A percentile compares a stretch with the other conserved stretches of the same genome.
Evolutionary conservation across 2,888 invertebrate species (phyloP).

Genomic region (Phaonia tiefii): DNA sequence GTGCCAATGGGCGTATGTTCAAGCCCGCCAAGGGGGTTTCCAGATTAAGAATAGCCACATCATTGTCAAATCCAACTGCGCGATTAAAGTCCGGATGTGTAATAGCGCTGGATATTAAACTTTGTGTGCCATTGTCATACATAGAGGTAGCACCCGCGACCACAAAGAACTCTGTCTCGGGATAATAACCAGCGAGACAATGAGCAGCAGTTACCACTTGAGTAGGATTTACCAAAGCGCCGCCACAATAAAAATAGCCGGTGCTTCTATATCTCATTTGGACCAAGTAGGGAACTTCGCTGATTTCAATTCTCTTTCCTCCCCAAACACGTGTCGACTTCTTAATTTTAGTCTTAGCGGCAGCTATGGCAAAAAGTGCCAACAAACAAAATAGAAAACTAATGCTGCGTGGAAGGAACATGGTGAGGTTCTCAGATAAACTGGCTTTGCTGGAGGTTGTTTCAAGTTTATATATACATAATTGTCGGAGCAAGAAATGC

Average conservation of each 20-base stretch:
- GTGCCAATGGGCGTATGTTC: constrained; percentile 70
- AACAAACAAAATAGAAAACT: too few relatives aligned
- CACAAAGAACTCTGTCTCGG: neutral
- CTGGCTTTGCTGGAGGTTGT: too few relatives aligned
- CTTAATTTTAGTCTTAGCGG: neutral
- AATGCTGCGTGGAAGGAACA: neutral
- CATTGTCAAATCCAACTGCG: too few relatives aligned
- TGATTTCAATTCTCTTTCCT: neutral
- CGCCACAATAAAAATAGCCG: neutral
- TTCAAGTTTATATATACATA: too few relatives aligned
- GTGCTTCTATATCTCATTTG: neutral
- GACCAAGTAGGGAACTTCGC: constrained; percentile 6
- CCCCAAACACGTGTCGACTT: neutral
- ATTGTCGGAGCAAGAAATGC: too few relatives aligned
- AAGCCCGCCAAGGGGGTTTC: constrained; percentile 47
- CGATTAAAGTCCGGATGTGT: neutral
- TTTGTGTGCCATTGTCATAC: neutral
- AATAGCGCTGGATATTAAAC: neutral
- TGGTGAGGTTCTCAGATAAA: too few relatives aligned
- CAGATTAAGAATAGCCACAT: constrained; percentile 75
- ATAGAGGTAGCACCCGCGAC: neutral
- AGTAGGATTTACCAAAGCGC: neutral
- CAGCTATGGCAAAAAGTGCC: neutral
- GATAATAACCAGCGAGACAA: neutral
- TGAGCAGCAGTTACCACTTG: constrained; percentile 5